Base-by-base conservation (phyloP, 2,888 invertebrate genomes). In the Stratiomys singularior region DNA sequence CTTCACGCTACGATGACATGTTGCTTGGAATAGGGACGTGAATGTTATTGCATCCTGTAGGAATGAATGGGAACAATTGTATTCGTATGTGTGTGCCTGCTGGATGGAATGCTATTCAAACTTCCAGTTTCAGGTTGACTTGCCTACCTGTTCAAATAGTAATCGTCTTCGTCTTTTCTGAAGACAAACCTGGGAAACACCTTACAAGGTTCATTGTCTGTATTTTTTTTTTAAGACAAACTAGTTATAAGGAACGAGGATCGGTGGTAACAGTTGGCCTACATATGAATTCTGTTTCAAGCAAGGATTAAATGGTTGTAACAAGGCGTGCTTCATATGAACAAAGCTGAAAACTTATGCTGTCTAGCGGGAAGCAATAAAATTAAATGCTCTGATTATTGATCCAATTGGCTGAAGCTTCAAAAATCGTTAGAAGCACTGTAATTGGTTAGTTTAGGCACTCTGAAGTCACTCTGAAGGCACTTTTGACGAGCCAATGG, bases 171-270 rank as follows among this genome's bases (percentile, higher is more conserved):
- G 52, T 52, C 15, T 44, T 44, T 44, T 52, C 15, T 13, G 15
- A n/a, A n/a, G 18, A 13, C 4, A 52, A 52, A 13, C 7, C 4
- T n/a, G 52, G 52, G 15, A 52, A 52, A 52, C 52, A 52, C 52
- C 52, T 52, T 52, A 15, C 52, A 18, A 52, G 52, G 52, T 52
- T 52, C 52, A 52, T 52, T 52, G 52, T 52, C 52, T 52, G 44
- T 7, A 7, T 44, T 52, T 5, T 3, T n/a, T 52, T 15, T 52
- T 52, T 13, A 52, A 15, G 52, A n/a, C 52, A 13, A 15, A 52
- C 37, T 37, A 37, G 37, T 37, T 37, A 9, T 3, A 37, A 37
- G n/a, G n/a, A n/a, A n/a, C n/a, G n/a, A 37, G 9, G 37, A 37
- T 37, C 37, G 9, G 3, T 52, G 4, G 52, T 52, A 52, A n/a